Conservation (phyloP, 1,140 invertebrate genomes). For the Globodera rostochiensis region DNA sequence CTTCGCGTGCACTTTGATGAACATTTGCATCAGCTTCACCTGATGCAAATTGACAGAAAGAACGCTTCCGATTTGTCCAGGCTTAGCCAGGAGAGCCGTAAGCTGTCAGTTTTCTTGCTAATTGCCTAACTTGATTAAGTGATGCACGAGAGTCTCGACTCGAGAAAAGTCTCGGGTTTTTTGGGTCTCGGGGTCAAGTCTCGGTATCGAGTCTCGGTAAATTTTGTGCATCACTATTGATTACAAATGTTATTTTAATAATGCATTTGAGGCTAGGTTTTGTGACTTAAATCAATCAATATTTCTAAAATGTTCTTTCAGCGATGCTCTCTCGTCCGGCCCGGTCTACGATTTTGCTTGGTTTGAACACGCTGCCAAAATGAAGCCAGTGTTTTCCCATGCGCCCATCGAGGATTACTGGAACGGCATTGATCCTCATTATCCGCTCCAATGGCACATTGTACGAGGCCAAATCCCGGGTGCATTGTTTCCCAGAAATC, state of each 20-base stretch:
- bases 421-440: conserved; percentile 23
- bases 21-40: not conserved
- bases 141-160: no score
- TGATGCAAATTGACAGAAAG: conserved; percentile 2
- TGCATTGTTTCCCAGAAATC: conserved; percentile 9
- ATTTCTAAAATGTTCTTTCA: no score
- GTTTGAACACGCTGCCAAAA: no score
- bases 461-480: conserved; percentile 17
- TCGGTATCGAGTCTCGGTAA: no score
- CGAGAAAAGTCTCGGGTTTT: no score
- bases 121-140: no score
- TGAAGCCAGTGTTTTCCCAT: conserved; percentile 16
- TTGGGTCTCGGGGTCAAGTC: no score
- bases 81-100: not conserved
- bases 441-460: conserved; percentile 26
- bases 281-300: no score
- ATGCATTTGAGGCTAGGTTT: no score
- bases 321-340: not conserved
- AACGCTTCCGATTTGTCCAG: not conserved
- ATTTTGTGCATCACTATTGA: no score
- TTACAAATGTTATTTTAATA: no score
- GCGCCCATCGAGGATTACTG: conserved; percentile 4
- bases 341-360: conserved; percentile 12
- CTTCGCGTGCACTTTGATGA: not conserved
- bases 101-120: not conserved